Percentiles rank a stretch among this genome's conserved stretches.
Conservation (phyloP, 2,888 invertebrate species). For the Lasius platythorax region DNA sequence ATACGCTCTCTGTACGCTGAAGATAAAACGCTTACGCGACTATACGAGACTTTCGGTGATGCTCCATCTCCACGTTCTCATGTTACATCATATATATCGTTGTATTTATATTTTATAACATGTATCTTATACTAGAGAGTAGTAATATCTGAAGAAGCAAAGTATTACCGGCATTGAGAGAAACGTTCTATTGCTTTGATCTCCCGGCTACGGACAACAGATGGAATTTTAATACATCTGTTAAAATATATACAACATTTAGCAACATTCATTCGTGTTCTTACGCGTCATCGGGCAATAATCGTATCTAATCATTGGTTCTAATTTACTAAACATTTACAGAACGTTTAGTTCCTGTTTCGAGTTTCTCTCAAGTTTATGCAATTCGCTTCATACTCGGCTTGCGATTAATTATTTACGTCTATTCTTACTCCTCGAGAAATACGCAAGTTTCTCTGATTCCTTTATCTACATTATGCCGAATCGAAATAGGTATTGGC, state of each 20-base stretch:
- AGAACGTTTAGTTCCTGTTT: neutral
- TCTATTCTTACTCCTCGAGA: conserved; percentile 26
- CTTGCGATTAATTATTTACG: conserved; percentile 46
- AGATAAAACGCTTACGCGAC: conserved; percentile 44
- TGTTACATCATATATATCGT: neutral
- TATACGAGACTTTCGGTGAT: conserved; percentile 24
- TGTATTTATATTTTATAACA: conserved; percentile 44
- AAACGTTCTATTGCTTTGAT: conserved; percentile 33
- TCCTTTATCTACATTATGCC: conserved; percentile 8
- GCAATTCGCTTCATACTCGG: conserved; percentile 18
- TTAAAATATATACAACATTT: conserved; percentile 1
- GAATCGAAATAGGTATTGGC: conserved; percentile 36
- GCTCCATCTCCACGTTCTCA: conserved; percentile 28
- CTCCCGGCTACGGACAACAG: conserved; percentile 20
- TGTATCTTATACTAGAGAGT: conserved; percentile 16
- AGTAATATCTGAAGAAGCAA: conserved; percentile 17
- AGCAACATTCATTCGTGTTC: neutral
- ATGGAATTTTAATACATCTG: conserved; percentile 35
- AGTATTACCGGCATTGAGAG: conserved; percentile 6
- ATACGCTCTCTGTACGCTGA: conserved; percentile 24
- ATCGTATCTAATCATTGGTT: conserved; percentile 8
- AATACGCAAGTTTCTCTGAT: conserved; percentile 38
- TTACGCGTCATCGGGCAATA: neutral
- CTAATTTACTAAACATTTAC: conserved; percentile 39
- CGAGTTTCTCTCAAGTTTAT: conserved; percentile 10